Conservation (phyloP, 2,113 vertebrate species). For the Cavia aperea region DNA sequence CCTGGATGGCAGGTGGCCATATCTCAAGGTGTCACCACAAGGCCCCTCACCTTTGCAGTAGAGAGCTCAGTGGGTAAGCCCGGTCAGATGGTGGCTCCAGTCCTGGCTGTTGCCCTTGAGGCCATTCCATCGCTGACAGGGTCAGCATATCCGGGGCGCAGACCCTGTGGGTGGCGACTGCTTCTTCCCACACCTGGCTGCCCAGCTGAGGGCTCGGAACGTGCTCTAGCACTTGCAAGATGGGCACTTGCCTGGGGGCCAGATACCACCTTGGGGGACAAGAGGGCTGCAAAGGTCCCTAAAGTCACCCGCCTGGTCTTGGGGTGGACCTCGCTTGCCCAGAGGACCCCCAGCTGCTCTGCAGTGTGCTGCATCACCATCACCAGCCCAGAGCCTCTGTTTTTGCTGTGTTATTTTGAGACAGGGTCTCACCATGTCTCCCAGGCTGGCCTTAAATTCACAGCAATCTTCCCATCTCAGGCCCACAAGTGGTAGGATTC, state of each 20-base stretch:
- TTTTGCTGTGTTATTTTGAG: not conserved
- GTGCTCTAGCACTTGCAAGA: not conserved
- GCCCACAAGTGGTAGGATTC: not conserved
- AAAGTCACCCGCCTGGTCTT: not conserved
- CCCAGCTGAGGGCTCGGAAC: not conserved
- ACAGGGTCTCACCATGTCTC: not conserved
- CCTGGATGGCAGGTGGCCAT: not conserved
- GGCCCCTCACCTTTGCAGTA: not conserved
- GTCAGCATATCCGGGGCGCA: not conserved
- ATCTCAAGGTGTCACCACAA: not conserved
- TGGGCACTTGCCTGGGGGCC: not conserved
- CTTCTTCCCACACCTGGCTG: not conserved
- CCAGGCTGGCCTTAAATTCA: not conserved
- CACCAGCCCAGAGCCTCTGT: not conserved
- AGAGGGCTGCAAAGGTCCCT: not conserved
- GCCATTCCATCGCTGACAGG: not conserved
- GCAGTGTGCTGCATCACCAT: not conserved
- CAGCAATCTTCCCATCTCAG: not conserved
- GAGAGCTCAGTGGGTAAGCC: not conserved
- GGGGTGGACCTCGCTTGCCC: not conserved
- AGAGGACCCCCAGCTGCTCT: not conserved
- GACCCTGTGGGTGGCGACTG: not conserved
- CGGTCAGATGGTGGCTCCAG: not conserved
- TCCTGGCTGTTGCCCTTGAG: no score
- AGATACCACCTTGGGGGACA: no score